These are phyloP conservation scores for Portevinia maculata DNA, from an alignment of 2,888 invertebrate species.

Conservation along the genomic window DNA sequence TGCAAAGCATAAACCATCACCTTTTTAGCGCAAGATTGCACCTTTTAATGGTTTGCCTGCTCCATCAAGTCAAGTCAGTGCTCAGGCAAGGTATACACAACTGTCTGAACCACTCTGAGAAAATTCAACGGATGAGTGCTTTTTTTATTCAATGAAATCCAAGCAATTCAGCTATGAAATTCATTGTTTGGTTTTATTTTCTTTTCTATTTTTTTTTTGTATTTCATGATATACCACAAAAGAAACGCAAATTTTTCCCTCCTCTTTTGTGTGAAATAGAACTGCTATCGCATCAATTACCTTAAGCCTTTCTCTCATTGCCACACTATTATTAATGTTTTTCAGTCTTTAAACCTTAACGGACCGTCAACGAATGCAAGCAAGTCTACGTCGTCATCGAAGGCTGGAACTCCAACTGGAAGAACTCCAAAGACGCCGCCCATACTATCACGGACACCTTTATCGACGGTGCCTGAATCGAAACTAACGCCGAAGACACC, in stretches of 20 bases:
- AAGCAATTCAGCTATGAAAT: slow-evolving; percentile 70
- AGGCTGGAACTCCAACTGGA: slow-evolving; percentile 68
- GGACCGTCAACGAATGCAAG: slow-evolving; percentile 77
- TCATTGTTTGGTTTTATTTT: slow-evolving; percentile 50
- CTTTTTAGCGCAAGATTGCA: slow-evolving; percentile 73
- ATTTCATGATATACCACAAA: slow-evolving; percentile 46
- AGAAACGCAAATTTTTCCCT: slow-evolving; percentile 63
- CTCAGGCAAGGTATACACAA: slow-evolving; percentile 4
- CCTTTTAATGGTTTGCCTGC: slow-evolving; percentile 63
- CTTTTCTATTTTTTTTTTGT: slow-evolving; percentile 35
- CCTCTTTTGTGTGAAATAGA: slow-evolving; percentile 8
- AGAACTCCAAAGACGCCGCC: slow-evolving; percentile 72
- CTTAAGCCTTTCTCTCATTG: slow-evolving; percentile 67
- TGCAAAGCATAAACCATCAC: slow-evolving; percentile 64
- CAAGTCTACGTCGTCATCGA: slow-evolving; percentile 73
- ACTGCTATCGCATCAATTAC: neutral
- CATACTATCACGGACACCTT: slow-evolving; percentile 69
- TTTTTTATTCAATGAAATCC: slow-evolving; percentile 56
- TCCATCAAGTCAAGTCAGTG: slow-evolving; percentile 37
- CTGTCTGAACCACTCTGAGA: slow-evolving; percentile 37
- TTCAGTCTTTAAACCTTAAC: slow-evolving; percentile 82
- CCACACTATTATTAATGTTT: slow-evolving; percentile 42
- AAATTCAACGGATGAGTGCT: slow-evolving; percentile 64
- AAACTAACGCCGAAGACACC: slow-evolving; percentile 84
- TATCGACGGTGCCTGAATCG: slow-evolving; percentile 78